Base-by-base conservation (phyloP, 2,797 vertebrate species). In the Danio kyathit region DNA sequence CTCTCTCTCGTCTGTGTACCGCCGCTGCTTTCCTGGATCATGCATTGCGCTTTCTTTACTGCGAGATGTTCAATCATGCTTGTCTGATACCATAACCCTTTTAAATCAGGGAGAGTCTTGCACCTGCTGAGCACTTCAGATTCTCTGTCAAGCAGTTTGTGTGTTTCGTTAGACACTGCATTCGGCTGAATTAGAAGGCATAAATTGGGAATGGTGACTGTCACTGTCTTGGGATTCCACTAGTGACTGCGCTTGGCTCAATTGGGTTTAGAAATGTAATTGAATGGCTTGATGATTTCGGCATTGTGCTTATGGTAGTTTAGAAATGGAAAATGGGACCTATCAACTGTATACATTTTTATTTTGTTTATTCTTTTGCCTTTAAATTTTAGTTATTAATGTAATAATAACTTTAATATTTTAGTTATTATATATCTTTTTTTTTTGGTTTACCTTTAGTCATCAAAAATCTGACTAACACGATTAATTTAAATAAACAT, bases 31-130 rank as follows among this genome's bases (percentile, higher is more conserved):
- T 64, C 43, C 19, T 19, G 40, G 12, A 19, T 49, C 44, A 19
- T 17, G 40, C 40, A 57, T 14, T 46, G 38, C 19, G 1, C 3
- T 73, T 65, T 46, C 51, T 44, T 13, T 73, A 21, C 72, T 46
- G 52, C 38, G 63, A 59, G 48, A 74, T 66, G 19, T 80, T 80
- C 38, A 19, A 9, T 64, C 69, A 46, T 9, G 54, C 76, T 48
- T 59, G 52, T 57, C 54, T 79, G 66, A 61, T 73, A 65, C 59
- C 59, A 7, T 40, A 65, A 56, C 16, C 13, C 46, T 43, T 72
- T 79, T 61, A 17, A 79, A 40, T 80, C 59, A 51, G 49, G 65
- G 52, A 70, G 19, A 43, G 66, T 63, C 66, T 64, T 63, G 57
- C 48, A 64, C 57, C 38, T 29, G 38, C 57, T 52, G 59, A 63